Base-by-base conservation (phyloP, 2,888 invertebrate genomes). In the Acanthopleura granulata region DNA sequence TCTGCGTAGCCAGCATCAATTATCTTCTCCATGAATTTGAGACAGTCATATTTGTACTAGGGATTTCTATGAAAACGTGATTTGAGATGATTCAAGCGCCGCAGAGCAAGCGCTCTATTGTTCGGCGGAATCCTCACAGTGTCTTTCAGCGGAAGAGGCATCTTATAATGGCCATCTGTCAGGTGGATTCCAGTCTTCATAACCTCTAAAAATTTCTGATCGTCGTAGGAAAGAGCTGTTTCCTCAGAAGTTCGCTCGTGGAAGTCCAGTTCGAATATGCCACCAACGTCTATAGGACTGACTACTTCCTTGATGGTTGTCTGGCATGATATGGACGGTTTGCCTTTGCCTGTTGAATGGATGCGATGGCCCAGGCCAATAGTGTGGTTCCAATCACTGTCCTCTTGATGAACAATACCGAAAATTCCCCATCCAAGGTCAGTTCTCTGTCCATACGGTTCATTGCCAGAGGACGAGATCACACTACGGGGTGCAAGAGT, bases 361-460 rank as follows among this genome's bases (percentile, higher is more conserved):
- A n/a, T n/a, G n/a, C n/a, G n/a, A n/a, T n/a, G n/a, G n/a, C n/a
- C n/a, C n/a, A n/a, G n/a, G n/a, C n/a, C n/a, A n/a, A n/a, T n/a
- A n/a, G n/a, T n/a, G n/a, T n/a, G n/a, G n/a, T n/a, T n/a, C n/a
- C n/a, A n/a, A n/a, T n/a, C n/a, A n/a, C n/a, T n/a, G n/a, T n/a
- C n/a, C n/a, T n/a, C n/a, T n/a, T 62, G 62, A 62, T 70, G 49
- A 22, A 66, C 18, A 72, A 76, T 77, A 1, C 79, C 80, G 16
- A 79, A 76, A 3, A 80, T 62, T 51, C 82, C 78, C 80, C 79
- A 82, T 15, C 79, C 78, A 0, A 82, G 62, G 0, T 25, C 0
- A n/a, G 82, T 82, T 18, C 62, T 62, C 11, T 40, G 40, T 9
- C 40, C 40, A 40, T 9, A 40, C 40, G 40, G 40, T 40, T 40